Conservation (phyloP, 2,113 vertebrate species). For the Brachirus orientalis region DNA sequence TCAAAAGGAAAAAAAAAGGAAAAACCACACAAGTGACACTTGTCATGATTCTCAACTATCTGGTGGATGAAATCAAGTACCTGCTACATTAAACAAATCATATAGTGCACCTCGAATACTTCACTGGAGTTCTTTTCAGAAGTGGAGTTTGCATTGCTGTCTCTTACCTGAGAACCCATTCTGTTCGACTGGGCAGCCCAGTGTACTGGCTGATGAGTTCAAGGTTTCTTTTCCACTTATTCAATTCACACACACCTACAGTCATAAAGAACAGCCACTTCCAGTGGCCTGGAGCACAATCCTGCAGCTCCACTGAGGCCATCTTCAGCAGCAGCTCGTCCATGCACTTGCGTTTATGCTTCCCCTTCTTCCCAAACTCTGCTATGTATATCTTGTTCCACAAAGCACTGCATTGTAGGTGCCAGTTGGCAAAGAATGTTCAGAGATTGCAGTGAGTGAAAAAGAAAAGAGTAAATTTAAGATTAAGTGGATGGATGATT, state of each 20-base stretch:
- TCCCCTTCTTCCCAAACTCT: conserved; percentile 62
- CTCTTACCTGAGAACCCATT: conserved; percentile 79
- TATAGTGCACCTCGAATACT: conserved; percentile 7
- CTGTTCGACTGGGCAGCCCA: conserved; percentile 83
- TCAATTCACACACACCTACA: conserved; percentile 67
- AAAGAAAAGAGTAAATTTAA: background rate
- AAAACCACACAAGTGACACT: conserved; percentile 7
- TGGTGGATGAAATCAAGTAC: background rate
- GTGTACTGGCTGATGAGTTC: conserved; percentile 79
- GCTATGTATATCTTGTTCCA: conserved; percentile 85
- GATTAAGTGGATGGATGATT: too few relatives aligned
- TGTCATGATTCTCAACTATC: conserved; percentile 2
- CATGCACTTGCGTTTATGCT: conserved; percentile 48
- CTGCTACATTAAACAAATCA: conserved; percentile 23
- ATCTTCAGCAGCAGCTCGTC: conserved; percentile 53
- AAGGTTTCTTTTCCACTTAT: conserved; percentile 75
- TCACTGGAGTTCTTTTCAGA: conserved; percentile 5
- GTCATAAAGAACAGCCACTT: conserved; percentile 85
- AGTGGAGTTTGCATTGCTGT: background rate
- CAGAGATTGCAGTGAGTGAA: too few relatives aligned
- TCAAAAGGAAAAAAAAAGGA: conserved; percentile 1
- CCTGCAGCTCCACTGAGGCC: conserved; percentile 44
- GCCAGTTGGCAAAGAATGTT: background rate
- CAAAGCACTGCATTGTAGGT: conserved; percentile 74
- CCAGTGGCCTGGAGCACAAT: conserved; percentile 84